Evolutionary conservation across 2,888 invertebrate genomes (phyloP).

Genomic region (Dicyrtomina minuta): DNA sequence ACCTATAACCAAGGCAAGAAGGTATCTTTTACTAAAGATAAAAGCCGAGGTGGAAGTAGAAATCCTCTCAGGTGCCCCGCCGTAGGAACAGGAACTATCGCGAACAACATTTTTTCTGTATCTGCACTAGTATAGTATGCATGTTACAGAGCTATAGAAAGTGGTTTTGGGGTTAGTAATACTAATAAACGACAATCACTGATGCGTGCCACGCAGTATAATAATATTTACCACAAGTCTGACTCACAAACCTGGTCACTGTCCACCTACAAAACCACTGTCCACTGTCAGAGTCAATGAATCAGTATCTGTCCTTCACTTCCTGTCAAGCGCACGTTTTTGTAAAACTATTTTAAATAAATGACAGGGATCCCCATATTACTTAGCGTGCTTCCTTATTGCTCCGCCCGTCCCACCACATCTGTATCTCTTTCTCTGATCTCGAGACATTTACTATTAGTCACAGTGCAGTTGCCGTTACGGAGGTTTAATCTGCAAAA

Average conservation of each 20-base stretch:
- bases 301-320: background rate
- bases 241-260: background rate
- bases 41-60: background rate
- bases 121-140: conserved; percentile 1
- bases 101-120: too few species aligned
- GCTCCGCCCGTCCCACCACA: too few species aligned
- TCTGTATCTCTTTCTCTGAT: too few species aligned
- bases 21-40: too few species aligned
- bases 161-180: background rate
- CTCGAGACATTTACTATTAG: too few species aligned
- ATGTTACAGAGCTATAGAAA: background rate
- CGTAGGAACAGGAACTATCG: too few species aligned
- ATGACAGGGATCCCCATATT: too few species aligned
- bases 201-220: background rate
- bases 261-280: background rate
- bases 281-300: background rate
- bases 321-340: background rate
- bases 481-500: too few species aligned
- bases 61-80: background rate
- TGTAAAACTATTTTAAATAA: too few species aligned
- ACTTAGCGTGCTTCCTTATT: too few species aligned
- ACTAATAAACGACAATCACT: background rate
- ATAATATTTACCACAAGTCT: conserved; percentile 4
- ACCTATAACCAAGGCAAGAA: too few species aligned
- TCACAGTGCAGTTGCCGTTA: too few species aligned